Evolutionary conservation across 1,140 invertebrate genomes (phyloP), one percentile per base, ranked within the genome.

Genomic region (Hormaphis cornu): DNA sequence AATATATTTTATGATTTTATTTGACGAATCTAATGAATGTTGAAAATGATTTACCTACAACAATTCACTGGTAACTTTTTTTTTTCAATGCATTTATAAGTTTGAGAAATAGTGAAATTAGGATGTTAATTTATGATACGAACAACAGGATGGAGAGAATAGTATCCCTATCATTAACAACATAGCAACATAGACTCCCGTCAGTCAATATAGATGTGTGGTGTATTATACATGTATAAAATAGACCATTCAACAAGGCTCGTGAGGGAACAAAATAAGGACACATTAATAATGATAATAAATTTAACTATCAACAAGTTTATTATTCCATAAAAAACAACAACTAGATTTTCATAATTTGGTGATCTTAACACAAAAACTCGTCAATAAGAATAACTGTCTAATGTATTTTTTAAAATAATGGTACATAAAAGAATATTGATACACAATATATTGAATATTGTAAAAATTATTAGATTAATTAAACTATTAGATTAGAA

Each of bases 291-390:
- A n/a, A n/a, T n/a, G n/a, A n/a, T n/a, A n/a, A n/a, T n/a, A 44
- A 66, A 42, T 18, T 66, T 18, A 50, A 66, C 33, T 66, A 66
- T 4, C 28, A 63, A 63, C 22, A 40, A 63, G 40, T 63, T 63
- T n/a, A 63, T 63, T 8, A 61, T 44, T 44, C n/a, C 40, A 63
- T 40, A 8, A n/a, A n/a, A n/a, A n/a, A n/a, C n/a, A n/a, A n/a
- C 33, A 24, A 28, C 22, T 59, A 44, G 40, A 44, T 63, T 61
- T 30, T 63, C 24, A 63, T 35, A 30, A 46, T 44, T 44, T 44
- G 6, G 5, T n/a, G 3, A n/a, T 44, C 5, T 14, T 28, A 16
- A 28, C 40, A 61, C 10, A n/a, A 28, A 8, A 44, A 44, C 6
- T 37, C 20, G 24, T 37, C 10, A 7, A 37, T 9, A 18, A 56